phyloP scores from a whole-genome alignment of 2,113 vertebrate genomes.

The Bothrops jararaca region DNA sequence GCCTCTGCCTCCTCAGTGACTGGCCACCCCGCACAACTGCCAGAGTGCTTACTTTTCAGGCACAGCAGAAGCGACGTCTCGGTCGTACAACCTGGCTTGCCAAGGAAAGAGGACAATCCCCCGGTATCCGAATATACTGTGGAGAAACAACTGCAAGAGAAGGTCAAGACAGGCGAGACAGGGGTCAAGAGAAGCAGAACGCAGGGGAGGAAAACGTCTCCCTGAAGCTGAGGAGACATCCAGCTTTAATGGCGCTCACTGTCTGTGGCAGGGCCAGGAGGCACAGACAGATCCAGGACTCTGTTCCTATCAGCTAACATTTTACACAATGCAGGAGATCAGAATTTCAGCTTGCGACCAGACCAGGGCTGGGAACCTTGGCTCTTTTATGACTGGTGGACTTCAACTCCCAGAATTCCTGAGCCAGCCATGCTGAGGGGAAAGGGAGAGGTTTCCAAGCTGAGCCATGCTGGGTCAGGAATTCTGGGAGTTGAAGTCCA shows the following conservation, averaged over 20 bases:
- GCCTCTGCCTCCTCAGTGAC: too few relatives aligned
- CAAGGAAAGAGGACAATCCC: conserved; percentile 96
- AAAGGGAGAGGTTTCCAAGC: too few relatives aligned
- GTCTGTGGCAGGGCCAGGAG: neutral
- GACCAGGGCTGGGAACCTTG: too few relatives aligned
- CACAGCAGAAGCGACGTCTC: conserved; percentile 85
- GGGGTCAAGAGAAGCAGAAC: neutral
- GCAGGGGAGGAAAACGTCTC: neutral
- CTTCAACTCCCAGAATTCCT: too few relatives aligned
- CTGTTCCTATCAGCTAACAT: neutral
- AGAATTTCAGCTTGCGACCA: neutral
- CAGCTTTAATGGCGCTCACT: too few relatives aligned
- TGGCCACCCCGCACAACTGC: fast-evolving
- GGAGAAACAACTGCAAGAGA: conserved; percentile 87
- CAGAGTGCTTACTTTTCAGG: conserved; percentile 83
- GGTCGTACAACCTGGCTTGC: conserved; percentile 95
- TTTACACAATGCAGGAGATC: neutral
- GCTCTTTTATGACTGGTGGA: too few relatives aligned
- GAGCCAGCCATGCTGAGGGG: too few relatives aligned
- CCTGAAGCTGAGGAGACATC: neutral
- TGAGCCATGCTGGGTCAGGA: too few relatives aligned
- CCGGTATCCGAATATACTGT: conserved; percentile 95
- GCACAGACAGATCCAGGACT: neutral
- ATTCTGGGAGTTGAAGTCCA: too few relatives aligned
- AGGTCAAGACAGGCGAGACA: neutral